Conservation (phyloP, 1,140 invertebrate species). For the Heliothis virescens region DNA sequence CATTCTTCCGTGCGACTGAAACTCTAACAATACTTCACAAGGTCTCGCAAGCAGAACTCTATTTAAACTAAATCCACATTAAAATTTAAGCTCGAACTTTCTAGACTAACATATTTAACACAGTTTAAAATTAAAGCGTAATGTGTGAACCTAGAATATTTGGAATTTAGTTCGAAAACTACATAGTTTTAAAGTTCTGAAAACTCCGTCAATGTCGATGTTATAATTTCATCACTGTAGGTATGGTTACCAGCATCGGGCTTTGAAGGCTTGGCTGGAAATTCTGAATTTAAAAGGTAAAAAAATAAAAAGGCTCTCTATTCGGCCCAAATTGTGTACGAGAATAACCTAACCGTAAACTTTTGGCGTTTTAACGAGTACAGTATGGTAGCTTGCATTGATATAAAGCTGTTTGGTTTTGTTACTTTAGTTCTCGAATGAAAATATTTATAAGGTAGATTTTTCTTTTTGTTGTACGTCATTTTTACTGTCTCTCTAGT, state of each 20-base stretch:
- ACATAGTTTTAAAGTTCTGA: conserved; percentile 62
- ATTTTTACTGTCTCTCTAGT: background rate
- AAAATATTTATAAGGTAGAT: background rate
- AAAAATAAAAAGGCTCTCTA: conserved; percentile 65
- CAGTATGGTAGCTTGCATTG: conserved; percentile 60
- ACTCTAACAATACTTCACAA: background rate
- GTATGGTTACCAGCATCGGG: conserved; percentile 57
- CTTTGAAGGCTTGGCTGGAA: conserved; percentile 60
- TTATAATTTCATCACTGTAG: conserved; percentile 69
- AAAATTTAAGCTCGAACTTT: conserved; percentile 4
- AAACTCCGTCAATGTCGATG: conserved; percentile 57
- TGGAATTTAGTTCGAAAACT: conserved; percentile 55
- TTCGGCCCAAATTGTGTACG: conserved; percentile 70
- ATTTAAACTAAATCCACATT: conserved; percentile 12
- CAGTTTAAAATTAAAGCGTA: conserved; percentile 32
- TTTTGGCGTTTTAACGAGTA: conserved; percentile 67
- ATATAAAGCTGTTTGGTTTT: conserved; percentile 44
- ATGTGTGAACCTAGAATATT: conserved; percentile 30
- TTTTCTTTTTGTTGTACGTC: background rate
- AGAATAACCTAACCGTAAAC: conserved; percentile 67
- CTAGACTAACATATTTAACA: conserved; percentile 14
- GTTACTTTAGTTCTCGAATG: conserved; percentile 3
- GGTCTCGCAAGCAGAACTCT: background rate
- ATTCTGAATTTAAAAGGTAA: conserved; percentile 66
- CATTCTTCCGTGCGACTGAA: too few relatives aligned